Conservation (phyloP, 2,113 vertebrate genomes). For the Strix aluco region DNA sequence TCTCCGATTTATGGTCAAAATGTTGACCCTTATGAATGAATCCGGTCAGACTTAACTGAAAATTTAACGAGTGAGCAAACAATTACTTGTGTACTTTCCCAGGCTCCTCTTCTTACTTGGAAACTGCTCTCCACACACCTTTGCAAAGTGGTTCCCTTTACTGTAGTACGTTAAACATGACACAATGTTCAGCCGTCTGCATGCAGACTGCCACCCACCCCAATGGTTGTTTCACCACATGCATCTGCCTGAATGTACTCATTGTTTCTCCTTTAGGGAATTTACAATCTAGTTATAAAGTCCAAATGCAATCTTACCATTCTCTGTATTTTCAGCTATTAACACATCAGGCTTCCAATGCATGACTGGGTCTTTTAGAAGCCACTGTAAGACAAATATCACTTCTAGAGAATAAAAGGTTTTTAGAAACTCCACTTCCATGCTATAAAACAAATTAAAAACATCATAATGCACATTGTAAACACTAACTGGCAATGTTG, state of each 20-base stretch:
- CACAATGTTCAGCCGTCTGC: fast-evolving
- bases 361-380: not conserved
- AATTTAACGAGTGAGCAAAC: conserved; percentile 25
- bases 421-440: not conserved
- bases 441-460: not conserved
- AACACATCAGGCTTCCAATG: not conserved
- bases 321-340: not conserved
- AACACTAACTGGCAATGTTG: not conserved
- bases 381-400: not conserved
- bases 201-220: not conserved
- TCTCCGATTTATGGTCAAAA: not conserved
- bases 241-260: not conserved
- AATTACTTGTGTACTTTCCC: not conserved
- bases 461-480: not conserved
- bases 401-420: not conserved
- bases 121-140: not conserved
- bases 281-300: not conserved
- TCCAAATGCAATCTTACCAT: not conserved
- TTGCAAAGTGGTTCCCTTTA: not conserved
- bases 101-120: not conserved
- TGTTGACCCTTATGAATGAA: not conserved
- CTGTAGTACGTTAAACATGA: not conserved
- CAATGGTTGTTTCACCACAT: not conserved
- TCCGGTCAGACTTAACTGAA: not conserved
- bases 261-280: not conserved